Base-by-base conservation (phyloP, 1,140 invertebrate species). In the Heterodera schachtii region DNA sequence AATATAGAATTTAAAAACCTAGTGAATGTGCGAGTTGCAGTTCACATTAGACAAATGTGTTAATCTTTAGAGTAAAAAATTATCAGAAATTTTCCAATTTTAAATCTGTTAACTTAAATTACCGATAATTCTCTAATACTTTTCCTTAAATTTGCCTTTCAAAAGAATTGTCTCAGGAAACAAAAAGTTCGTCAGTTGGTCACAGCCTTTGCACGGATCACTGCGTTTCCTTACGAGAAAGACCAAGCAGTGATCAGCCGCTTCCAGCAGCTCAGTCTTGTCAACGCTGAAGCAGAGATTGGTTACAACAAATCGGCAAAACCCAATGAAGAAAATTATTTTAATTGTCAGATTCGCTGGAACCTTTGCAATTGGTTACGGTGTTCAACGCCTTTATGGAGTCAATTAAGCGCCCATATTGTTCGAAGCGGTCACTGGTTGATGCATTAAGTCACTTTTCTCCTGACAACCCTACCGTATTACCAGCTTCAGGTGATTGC, bases 141-240 rank as follows among this genome's bases (percentile, higher is more conserved):
- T 31, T 31, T 31, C 31, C 31, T 31, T 31, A 31, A 31, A 31
- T 31, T 31, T 31, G 31, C 31, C 31, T 31, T 31, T 8, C 49
- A 52, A 52, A 31, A 47, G 47, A 83, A 52, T 75, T 86, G 31
- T 31, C 31, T 78, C 44, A 86, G 85, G 43, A 60, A 85, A 70
- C 57, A 79, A 47, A 78, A 86, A 86, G 81, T 85, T 21, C 78
- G 85, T 16, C 84, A 86, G 44, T 49, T 86, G 31, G 79, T 86
- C 21, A 86, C 84, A 60, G 21, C 84, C 60, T 80, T 86, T 41
- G 79, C 70, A 47, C 83, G 82, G 73, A 69, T 87, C 11, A 60
- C 78, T 16, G 83, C 86, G 19, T 87, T 84, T 81, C 85, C 85
- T 16, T 86, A 81, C 73, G 82, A 87, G 43, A 81, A 82, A 69